Conservation (phyloP, 2,797 vertebrate genomes). For the Linurgus olivaceus region DNA sequence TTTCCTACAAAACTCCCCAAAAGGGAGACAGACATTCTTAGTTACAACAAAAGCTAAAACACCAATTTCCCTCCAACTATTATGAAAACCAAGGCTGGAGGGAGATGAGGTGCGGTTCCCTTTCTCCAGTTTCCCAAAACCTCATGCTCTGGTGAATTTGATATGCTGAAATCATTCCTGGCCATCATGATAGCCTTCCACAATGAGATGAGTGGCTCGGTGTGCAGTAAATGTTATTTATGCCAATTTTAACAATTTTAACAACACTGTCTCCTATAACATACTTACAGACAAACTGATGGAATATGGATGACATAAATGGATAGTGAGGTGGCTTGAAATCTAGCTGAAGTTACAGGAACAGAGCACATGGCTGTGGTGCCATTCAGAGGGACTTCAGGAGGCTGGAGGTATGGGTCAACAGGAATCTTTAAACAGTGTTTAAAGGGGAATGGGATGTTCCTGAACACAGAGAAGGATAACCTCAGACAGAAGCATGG, state of each 20-base stretch:
- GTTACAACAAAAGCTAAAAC: conserved; percentile 37
- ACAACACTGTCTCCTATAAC: neutral
- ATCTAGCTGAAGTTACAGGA: neutral
- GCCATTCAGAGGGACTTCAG: neutral
- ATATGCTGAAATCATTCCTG: conserved; percentile 38
- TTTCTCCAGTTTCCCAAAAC: conserved; percentile 52
- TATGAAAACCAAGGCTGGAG: conserved; percentile 16
- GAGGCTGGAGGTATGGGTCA: neutral
- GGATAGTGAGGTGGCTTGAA: neutral
- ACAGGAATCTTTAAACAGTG: neutral
- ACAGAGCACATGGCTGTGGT: neutral
- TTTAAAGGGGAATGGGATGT: neutral
- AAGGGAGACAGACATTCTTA: conserved; percentile 44
- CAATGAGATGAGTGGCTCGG: neutral
- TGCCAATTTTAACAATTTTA: neutral
- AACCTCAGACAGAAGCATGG: neutral
- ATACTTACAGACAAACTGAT: neutral
- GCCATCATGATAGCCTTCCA: neutral
- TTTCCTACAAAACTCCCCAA: conserved; percentile 41
- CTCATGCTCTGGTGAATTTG: conserved; percentile 15
- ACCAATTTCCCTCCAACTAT: conserved; percentile 23
- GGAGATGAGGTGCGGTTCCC: neutral
- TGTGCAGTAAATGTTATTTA: neutral
- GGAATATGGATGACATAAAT: neutral
- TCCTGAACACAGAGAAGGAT: neutral